Base-by-base conservation (phyloP, 2,888 invertebrate genomes). In the Noctua janthe region DNA sequence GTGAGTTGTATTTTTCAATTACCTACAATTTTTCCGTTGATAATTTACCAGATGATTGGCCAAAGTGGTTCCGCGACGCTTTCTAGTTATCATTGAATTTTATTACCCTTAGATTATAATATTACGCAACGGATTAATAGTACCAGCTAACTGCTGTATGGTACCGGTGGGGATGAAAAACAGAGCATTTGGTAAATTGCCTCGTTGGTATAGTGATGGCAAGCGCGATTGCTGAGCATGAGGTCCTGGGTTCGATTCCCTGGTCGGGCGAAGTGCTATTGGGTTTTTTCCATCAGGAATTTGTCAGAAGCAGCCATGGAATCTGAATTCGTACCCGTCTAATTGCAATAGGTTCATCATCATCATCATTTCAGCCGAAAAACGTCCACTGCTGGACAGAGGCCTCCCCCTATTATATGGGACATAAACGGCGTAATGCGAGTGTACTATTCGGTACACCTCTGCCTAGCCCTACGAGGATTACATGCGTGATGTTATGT, bases 1-100 rank as follows among this genome's bases (percentile, higher is more conserved):
- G 15, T 39, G 67, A 49, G 11, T 47, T 73, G 35, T 64, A 29
- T 70, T 69, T 81, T 85, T 75, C 62, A 85, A 83, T 83, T 81
- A 81, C 15, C n/a, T 20, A 17, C 62, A 86, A 84, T 86, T 78
- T 43, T 82, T 66, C 67, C 54, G 69, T 71, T 35, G n/a, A 80
- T 62, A 78, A 79, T 79, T 79, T 74, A 64, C 71, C 74, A 74
- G 71, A 78, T 78, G 76, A 86, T 72, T 67, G 79, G 0, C 29
- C 51, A n/a, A 70, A 64, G 39, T 43, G 23, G 70, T 66, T 66
- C n/a, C 74, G 80, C 15, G 59, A 82, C 87, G 80, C 87, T 87
- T 87, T 87, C 87, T 87, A 87, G 88, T 78, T 51, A 69, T 75
- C 47, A 75, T 54, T 62, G 35, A 78, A 80, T 75, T 20, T 64